A percentile compares a stretch with the other conserved stretches of the same genome.
phyloP scores from a whole-genome alignment of 2,797 vertebrate genomes.

The Myoxocephalus aenaeus region DNA sequence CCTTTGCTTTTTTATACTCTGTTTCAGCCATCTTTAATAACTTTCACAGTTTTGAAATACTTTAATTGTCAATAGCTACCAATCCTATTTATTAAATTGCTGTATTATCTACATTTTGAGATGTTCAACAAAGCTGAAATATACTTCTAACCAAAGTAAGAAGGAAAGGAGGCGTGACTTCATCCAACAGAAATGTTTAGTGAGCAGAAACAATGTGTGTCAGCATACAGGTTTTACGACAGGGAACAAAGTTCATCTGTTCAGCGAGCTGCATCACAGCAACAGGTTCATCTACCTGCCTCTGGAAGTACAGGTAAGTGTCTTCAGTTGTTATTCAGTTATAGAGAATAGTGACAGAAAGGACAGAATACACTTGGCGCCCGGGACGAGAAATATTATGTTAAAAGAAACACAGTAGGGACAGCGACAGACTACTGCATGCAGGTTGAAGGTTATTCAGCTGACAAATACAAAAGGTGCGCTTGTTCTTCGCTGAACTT shows the following conservation, averaged over 20 bases:
- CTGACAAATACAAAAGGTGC: neutral
- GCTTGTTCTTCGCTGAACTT: neutral
- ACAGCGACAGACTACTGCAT: neutral
- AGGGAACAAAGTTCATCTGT: constrained; percentile 60
- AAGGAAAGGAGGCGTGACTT: neutral
- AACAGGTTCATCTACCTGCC: neutral
- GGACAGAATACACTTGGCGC: neutral
- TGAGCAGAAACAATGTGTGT: neutral
- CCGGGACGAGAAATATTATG: neutral
- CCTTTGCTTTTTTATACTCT: neutral
- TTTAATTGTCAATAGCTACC: neutral
- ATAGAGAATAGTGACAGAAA: neutral
- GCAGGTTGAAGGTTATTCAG: neutral
- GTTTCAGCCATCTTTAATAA: neutral
- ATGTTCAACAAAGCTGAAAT: neutral
- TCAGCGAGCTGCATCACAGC: constrained; percentile 9
- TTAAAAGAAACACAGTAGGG: neutral
- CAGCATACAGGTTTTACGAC: constrained; percentile 51
- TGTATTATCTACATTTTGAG: neutral
- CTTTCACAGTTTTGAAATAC: neutral
- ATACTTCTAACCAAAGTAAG: neutral
- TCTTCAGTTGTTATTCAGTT: constrained; percentile 4
- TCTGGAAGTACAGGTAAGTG: constrained; percentile 49
- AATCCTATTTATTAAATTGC: neutral
- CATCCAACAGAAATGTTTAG: constrained; percentile 32